These are phyloP conservation scores for Pogonus chalceus DNA, from an alignment of 1,140 invertebrate species.

Conservation along the genomic window DNA sequence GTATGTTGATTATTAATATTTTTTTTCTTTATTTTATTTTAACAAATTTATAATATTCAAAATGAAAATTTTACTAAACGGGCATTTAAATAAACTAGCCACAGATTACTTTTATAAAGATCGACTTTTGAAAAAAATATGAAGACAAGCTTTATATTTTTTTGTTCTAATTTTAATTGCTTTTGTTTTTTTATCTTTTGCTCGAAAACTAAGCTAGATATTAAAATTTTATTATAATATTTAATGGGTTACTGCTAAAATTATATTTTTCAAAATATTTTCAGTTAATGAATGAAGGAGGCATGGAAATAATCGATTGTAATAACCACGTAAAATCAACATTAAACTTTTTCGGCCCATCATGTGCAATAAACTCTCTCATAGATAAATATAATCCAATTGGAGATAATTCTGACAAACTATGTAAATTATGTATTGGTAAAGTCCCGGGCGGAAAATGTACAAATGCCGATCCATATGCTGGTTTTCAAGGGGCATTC, in stretches of 20 bases:
- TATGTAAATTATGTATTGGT: constrained; percentile 80
- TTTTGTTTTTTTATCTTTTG: too few species aligned
- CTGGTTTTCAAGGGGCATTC: constrained; percentile 83
- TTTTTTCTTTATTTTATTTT: too few species aligned
- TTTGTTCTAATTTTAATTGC: too few species aligned
- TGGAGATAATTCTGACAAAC: constrained; percentile 62
- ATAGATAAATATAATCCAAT: constrained; percentile 90
- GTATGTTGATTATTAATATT: constrained; percentile 38
- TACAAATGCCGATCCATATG: constrained; percentile 78
- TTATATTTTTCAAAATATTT: too few species aligned
- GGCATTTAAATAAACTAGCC: not conserved
- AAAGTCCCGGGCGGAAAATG: constrained; percentile 67
- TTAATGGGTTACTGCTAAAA: too few species aligned
- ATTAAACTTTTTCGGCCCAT: constrained; percentile 77
- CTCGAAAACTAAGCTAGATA: too few species aligned
- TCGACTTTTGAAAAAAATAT: too few species aligned
- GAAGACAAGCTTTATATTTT: too few species aligned
- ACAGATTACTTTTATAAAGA: not conserved
- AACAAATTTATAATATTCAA: too few species aligned
- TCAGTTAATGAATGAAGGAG: constrained; percentile 70
- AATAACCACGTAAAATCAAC: constrained; percentile 95
- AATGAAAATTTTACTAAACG: too few species aligned
- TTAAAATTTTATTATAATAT: too few species aligned
- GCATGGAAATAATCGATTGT: constrained; percentile 78
- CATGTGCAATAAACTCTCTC: constrained; percentile 88